phyloP scores from a whole-genome alignment of 2,888 invertebrate genomes.

The Hypercompe scribonia region DNA sequence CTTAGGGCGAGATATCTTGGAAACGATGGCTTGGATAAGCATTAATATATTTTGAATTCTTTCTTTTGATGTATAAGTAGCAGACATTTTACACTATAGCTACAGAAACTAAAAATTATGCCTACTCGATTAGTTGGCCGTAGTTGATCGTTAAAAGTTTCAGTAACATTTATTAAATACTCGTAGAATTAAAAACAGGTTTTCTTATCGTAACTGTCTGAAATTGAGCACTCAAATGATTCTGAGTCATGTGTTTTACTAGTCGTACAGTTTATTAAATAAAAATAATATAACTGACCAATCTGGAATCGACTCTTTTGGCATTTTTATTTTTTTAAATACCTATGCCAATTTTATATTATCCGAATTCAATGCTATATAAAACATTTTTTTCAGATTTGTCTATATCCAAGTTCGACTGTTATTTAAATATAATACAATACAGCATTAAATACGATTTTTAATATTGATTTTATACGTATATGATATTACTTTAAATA shows the following conservation, averaged over 20 bases:
- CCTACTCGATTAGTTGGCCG: not conserved
- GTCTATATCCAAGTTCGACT: conserved; percentile 46
- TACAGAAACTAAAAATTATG: not conserved
- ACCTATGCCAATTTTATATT: conserved; percentile 41
- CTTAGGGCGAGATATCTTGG: conserved; percentile 55
- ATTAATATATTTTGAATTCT: not conserved
- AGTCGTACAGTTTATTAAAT: not conserved
- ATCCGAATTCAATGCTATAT: conserved; percentile 41
- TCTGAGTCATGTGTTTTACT: no score
- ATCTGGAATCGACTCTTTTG: not conserved
- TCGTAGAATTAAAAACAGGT: not conserved
- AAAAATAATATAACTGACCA: not conserved
- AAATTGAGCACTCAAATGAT: no score
- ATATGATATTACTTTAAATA: no score
- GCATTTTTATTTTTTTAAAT: conserved; percentile 24
- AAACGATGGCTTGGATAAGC: conserved; percentile 36
- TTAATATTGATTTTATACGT: conserved; percentile 10
- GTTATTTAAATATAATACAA: conserved; percentile 54
- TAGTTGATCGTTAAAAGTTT: not conserved
- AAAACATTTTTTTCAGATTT: conserved; percentile 48
- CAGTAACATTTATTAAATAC: not conserved
- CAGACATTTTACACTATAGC: not conserved
- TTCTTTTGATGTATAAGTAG: not conserved
- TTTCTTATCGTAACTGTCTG: not conserved
- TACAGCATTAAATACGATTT: conserved; percentile 24